Conservation (phyloP, 1,140 invertebrate species). For the Riptortus pedestris region DNA sequence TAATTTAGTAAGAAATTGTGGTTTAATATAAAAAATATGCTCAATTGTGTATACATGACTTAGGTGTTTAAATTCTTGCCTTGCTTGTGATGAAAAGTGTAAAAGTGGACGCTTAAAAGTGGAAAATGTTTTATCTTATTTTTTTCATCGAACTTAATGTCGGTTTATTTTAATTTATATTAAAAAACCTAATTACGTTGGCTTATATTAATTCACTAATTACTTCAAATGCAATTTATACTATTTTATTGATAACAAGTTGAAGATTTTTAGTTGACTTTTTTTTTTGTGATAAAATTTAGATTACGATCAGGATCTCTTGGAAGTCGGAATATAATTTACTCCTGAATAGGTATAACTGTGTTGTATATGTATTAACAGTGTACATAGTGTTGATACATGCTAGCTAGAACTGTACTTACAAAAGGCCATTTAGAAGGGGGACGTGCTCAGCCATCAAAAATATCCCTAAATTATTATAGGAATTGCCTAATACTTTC, state of each 20-base stretch:
- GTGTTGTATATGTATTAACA: background rate
- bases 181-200: background rate
- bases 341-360: background rate
- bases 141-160: background rate
- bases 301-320: background rate
- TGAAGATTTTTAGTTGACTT: background rate
- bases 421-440: background rate
- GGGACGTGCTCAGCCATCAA: background rate
- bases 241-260: background rate
- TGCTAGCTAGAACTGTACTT: background rate
- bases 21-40: background rate
- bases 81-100: background rate
- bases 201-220: conserved; percentile 16
- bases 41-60: background rate
- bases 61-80: conserved; percentile 8
- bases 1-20: background rate
- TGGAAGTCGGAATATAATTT: background rate
- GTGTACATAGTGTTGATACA: background rate
- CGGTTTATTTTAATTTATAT: background rate
- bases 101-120: background rate
- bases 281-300: conserved; percentile 8
- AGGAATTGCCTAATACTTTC: no score
- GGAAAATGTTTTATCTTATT: background rate
- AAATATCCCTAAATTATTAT: no score
- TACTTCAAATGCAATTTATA: background rate